A percentile compares a stretch with the other conserved stretches of the same genome.
Conservation (phyloP, 2,797 vertebrate genomes). For the Poeciliopsis infans region DNA sequence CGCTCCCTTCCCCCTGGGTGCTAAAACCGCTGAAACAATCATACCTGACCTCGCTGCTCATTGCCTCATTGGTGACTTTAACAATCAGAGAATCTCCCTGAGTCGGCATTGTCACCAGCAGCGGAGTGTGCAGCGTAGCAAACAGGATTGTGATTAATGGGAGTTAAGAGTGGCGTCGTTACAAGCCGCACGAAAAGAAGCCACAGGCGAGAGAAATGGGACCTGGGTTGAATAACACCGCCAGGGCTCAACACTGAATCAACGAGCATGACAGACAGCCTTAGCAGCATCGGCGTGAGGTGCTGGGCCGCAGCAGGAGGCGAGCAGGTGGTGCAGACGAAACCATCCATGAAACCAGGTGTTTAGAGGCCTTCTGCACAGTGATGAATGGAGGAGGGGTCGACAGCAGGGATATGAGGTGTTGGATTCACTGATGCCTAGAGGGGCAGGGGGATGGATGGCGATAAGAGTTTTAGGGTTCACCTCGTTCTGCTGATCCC, state of each 20-base stretch:
- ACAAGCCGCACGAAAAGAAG: constrained; percentile 57
- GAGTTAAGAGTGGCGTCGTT: constrained; percentile 62
- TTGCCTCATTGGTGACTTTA: constrained; percentile 61
- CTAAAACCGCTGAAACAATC: constrained; percentile 1
- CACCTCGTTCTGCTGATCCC: constrained; percentile 29
- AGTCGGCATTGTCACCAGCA: constrained; percentile 71
- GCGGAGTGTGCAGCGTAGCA: constrained; percentile 45
- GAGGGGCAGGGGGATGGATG: constrained; percentile 57
- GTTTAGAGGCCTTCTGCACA: constrained; percentile 65
- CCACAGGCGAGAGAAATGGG: constrained; percentile 47
- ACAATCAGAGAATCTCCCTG: constrained; percentile 69
- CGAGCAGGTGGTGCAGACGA: constrained; percentile 60
- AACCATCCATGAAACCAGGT: constrained; percentile 65
- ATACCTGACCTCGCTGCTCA: constrained; percentile 11
- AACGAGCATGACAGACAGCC: constrained; percentile 59
- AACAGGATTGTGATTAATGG: constrained; percentile 66
- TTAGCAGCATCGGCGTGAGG: constrained; percentile 67
- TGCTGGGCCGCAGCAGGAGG: constrained; percentile 57
- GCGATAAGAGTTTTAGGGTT: constrained; percentile 38
- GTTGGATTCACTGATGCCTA: constrained; percentile 49
- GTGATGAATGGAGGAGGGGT: constrained; percentile 64
- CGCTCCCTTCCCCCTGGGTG: background rate
- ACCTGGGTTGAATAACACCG: background rate
- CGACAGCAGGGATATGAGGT: constrained; percentile 22
- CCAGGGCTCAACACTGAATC: constrained; percentile 59